phyloP scores from a whole-genome alignment of 2,113 vertebrate species.

The Parus major region DNA sequence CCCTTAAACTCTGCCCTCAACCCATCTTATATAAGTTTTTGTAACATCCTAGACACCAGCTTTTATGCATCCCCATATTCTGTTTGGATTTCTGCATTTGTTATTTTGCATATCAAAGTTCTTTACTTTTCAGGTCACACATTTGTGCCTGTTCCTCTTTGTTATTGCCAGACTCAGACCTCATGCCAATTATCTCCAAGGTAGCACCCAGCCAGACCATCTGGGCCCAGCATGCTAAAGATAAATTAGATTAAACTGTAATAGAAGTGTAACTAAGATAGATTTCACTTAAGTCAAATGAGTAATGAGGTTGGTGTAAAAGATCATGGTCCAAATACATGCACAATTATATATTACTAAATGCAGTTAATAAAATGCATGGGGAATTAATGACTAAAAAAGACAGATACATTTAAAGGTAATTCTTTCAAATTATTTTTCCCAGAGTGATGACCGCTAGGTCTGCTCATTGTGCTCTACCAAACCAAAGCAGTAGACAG shows the following conservation, averaged over 20 bases:
- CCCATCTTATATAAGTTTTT: too few relatives aligned
- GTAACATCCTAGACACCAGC: too few relatives aligned
- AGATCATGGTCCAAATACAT: not conserved
- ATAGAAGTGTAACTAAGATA: not conserved
- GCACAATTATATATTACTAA: not conserved
- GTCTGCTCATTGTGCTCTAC: not conserved
- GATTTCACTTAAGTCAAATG: not conserved
- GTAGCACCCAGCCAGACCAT: too few relatives aligned
- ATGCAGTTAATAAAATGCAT: not conserved
- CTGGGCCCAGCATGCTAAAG: too few relatives aligned
- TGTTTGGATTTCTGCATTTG: too few relatives aligned
- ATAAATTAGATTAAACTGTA: not conserved
- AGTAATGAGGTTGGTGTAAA: not conserved
- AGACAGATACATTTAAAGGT: not conserved
- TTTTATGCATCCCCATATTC: too few relatives aligned
- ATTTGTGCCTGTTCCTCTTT: too few relatives aligned
- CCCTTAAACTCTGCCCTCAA: too few relatives aligned
- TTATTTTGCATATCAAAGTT: too few relatives aligned
- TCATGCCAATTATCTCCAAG: too few relatives aligned
- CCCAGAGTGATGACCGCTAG: accelerated
- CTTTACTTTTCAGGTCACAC: too few relatives aligned
- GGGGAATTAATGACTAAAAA: not conserved
- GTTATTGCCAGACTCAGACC: too few relatives aligned
- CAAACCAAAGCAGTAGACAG: not conserved
- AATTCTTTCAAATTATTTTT: not conserved